Base-by-base conservation (phyloP, 2,888 invertebrate genomes). In the Teleiodes luculella region DNA sequence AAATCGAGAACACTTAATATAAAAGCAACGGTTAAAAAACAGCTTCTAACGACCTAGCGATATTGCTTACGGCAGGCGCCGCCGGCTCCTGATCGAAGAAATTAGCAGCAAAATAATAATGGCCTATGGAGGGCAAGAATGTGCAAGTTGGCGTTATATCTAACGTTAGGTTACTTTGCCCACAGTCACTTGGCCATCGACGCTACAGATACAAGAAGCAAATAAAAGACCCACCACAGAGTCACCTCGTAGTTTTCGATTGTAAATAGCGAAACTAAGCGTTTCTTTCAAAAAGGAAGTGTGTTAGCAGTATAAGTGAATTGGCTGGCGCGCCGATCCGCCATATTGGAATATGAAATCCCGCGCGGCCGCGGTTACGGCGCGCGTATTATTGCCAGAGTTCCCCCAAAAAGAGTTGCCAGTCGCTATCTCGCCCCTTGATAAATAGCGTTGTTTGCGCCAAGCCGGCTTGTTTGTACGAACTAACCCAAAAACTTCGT, bases 381-480 rank as follows among this genome's bases (percentile, higher is more conserved):
- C 24, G 3, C 24, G 3, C 24, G 24, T 81, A 85, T 86, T 86
- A 86, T 83, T 79, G 72, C 74, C 63, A 79, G 84, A 76, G 81
- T 82, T 77, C 67, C 75, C 70, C 67, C 50, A 49, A 68, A 70
- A 68, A 68, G 57, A 57, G 68, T 68, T 66, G 70, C 74, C 77
- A 77, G 70, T 73, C 76, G 78, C 80, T 80, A 78, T 80, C 77
- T 73, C 74, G 72, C 74, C 80, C 81, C 78, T 76, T 86, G 87
- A 88, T 87, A 87, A 86, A 88, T 86, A 74, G 84, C 81, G 84
- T 88, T 88, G 88, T 88, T 88, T 88, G 86, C 86, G 86, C 77
- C 80, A 78, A 83, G 69, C 73, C 62, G 67, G 68, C 76, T 77
- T 85, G 82, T 86, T 86, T 85, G 83, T 78, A 73, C 76, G 41